Conservation (phyloP, 2,888 invertebrate genomes). For the Poecilus cupreus region DNA sequence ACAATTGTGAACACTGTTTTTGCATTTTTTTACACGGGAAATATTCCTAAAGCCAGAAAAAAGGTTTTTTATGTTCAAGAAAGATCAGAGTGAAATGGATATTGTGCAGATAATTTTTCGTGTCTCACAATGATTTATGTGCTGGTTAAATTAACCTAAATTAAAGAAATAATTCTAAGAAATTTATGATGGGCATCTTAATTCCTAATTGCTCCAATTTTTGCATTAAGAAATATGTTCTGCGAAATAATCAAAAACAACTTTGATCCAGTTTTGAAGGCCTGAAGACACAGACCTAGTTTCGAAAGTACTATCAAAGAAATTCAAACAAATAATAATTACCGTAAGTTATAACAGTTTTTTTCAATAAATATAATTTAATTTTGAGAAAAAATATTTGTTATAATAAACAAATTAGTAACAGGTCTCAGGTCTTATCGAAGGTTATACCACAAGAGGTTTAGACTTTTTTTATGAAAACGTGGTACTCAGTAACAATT, state of each 20-base stretch:
- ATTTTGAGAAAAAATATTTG: too few species aligned
- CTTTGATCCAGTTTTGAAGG: neutral
- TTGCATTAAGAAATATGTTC: constrained; percentile 3
- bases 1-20: neutral
- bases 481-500: too few species aligned
- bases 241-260: neutral
- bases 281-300: neutral
- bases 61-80: too few species aligned
- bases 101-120: neutral
- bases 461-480: too few species aligned
- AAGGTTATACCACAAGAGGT: too few species aligned
- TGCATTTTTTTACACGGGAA: neutral
- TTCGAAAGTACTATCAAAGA: neutral
- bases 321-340: too few species aligned
- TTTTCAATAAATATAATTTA: too few species aligned
- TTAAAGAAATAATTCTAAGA: constrained; percentile 19
- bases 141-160: neutral
- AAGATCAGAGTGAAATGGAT: too few species aligned
- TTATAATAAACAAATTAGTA: too few species aligned
- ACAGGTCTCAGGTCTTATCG: too few species aligned
- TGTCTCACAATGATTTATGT: neutral
- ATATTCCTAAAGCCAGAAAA: too few species aligned
- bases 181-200: constrained; percentile 1
- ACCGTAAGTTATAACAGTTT: too few species aligned
- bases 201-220: constrained; percentile 22